These are phyloP conservation scores for Drosophila cracens DNA, from an alignment of 2,888 invertebrate genomes.

Conservation along the genomic window DNA sequence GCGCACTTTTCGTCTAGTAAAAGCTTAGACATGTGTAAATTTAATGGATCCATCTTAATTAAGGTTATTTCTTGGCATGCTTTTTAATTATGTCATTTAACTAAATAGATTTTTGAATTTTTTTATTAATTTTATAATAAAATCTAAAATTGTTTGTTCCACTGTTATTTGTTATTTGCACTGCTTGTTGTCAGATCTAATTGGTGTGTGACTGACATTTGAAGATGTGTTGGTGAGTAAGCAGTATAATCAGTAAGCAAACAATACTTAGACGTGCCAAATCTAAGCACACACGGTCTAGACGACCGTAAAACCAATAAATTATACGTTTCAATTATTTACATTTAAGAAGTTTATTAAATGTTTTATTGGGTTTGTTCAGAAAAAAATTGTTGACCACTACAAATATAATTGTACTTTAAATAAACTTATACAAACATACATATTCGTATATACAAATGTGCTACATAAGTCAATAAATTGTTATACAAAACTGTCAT, in stretches of 20 bases:
- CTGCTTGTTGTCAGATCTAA: background rate
- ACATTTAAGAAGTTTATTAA: background rate
- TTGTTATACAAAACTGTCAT: background rate
- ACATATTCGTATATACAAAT: background rate
- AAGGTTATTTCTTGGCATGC: background rate
- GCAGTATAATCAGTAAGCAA: background rate
- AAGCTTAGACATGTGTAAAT: background rate
- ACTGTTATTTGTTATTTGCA: background rate
- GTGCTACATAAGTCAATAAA: background rate
- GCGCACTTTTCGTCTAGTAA: background rate
- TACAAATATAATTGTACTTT: background rate
- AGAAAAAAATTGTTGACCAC: background rate
- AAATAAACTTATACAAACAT: background rate
- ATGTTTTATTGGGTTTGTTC: background rate
- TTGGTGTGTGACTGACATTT: background rate
- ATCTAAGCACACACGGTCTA: background rate
- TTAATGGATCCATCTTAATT: background rate
- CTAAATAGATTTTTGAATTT: background rate
- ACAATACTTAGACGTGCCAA: background rate
- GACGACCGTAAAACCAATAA: background rate
- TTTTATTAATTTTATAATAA: background rate
- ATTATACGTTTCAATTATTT: background rate
- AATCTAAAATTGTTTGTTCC: background rate
- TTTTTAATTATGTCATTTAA: background rate
- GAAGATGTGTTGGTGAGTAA: background rate